Conservation (phyloP, 2,113 vertebrate species). For the Anthoscopus minutus region DNA sequence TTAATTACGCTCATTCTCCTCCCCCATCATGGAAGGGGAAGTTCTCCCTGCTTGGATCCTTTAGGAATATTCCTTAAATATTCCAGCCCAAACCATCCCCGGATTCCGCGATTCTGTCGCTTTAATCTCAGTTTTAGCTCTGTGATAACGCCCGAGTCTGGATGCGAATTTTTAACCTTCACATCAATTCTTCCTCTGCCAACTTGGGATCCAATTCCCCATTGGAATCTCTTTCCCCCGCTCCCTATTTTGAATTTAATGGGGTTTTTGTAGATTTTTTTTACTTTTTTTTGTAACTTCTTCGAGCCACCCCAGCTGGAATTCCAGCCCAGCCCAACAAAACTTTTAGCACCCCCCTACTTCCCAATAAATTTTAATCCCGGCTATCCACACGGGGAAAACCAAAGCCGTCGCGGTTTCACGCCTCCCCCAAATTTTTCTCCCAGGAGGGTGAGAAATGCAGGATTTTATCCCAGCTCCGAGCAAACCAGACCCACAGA, state of each 20-base stretch:
- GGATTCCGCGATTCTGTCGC: accelerated
- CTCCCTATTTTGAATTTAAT: neutral
- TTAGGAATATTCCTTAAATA: neutral
- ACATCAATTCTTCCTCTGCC: neutral
- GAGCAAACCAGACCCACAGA: neutral
- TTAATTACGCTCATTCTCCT: neutral
- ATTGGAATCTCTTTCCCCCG: neutral
- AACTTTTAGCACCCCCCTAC: neutral
- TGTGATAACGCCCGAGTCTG: accelerated
- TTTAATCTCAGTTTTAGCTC: neutral
- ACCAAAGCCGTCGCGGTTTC: neutral
- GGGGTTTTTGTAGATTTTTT: too few relatives aligned
- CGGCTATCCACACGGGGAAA: neutral
- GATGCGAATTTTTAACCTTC: neutral
- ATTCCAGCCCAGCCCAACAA: neutral
- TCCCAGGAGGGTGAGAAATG: neutral
- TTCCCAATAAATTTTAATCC: neutral
- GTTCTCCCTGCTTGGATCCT: neutral
- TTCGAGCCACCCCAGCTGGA: neutral
- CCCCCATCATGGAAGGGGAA: neutral
- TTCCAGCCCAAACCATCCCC: neutral
- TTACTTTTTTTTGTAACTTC: neutral
- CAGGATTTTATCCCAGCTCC: neutral
- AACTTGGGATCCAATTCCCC: neutral
- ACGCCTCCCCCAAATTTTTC: neutral